Conservation (phyloP, 1,140 invertebrate species). For the Liolophura sinensis region DNA sequence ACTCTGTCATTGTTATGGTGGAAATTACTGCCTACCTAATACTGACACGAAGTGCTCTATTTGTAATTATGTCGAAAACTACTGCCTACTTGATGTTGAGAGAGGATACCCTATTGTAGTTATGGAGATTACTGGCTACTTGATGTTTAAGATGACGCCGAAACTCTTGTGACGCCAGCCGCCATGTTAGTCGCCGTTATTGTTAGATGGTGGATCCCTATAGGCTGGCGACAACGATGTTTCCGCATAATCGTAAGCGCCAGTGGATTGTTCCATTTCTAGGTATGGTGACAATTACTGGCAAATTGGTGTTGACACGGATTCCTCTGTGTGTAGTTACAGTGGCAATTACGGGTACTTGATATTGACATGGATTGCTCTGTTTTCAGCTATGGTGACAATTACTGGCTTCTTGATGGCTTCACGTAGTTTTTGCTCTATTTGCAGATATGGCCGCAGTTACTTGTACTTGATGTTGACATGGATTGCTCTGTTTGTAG, state of each 20-base stretch:
- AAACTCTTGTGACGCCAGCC: too few relatives aligned
- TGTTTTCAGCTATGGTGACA: neutral
- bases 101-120: too few relatives aligned
- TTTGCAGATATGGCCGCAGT: slow-evolving; percentile 36
- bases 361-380: neutral
- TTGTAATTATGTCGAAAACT: too few relatives aligned
- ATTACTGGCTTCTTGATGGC: neutral
- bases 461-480: slow-evolving; percentile 57
- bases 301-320: neutral
- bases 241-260: too few relatives aligned
- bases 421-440: neutral
- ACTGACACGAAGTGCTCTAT: too few relatives aligned
- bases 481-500: slow-evolving; percentile 50
- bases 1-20: too few relatives aligned
- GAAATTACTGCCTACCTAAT: too few relatives aligned
- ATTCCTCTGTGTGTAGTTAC: neutral
- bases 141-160: too few relatives aligned
- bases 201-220: too few relatives aligned
- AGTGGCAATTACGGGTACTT: neutral
- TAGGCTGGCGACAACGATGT: too few relatives aligned
- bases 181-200: too few relatives aligned
- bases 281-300: neutral
- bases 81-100: neutral
- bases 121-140: too few relatives aligned
- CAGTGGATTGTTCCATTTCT: neutral